These are phyloP conservation scores for Caerostris darwini DNA, from an alignment of 1,140 invertebrate species.

Conservation along the genomic window DNA sequence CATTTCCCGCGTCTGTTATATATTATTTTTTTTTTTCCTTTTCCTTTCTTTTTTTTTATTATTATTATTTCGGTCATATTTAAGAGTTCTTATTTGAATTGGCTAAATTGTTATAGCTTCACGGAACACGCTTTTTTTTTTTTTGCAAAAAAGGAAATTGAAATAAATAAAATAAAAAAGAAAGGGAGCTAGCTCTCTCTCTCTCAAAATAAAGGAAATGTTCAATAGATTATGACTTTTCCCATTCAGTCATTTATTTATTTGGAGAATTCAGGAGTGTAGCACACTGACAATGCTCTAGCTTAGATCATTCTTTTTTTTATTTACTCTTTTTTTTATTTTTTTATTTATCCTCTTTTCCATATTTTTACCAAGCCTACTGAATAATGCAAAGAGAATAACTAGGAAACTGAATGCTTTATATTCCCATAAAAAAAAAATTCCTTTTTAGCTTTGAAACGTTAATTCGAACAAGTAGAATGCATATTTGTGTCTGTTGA, in stretches of 20 bases:
- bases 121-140: neutral
- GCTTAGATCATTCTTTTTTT: slow-evolving; percentile 38
- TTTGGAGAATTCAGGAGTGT: slow-evolving; percentile 57
- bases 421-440: slow-evolving; percentile 28
- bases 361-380: slow-evolving; percentile 12
- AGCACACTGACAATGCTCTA: slow-evolving; percentile 56
- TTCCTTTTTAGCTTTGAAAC: slow-evolving; percentile 34
- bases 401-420: slow-evolving; percentile 55
- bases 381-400: slow-evolving; percentile 72
- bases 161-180: slow-evolving; percentile 63
- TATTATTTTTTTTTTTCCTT: neutral
- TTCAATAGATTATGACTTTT: slow-evolving; percentile 77
- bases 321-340: slow-evolving; percentile 25
- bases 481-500: slow-evolving; percentile 42
- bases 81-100: slow-evolving; percentile 77
- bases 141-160: slow-evolving; percentile 40
- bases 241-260: slow-evolving; percentile 68
- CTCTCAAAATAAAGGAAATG: slow-evolving; percentile 56
- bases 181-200: too few species aligned
- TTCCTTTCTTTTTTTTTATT: slow-evolving; percentile 51
- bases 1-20: slow-evolving; percentile 48
- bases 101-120: slow-evolving; percentile 76
- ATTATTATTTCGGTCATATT: slow-evolving; percentile 32
- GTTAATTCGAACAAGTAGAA: slow-evolving; percentile 39
- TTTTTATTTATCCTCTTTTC: neutral